phyloP scores from a whole-genome alignment of 2,797 vertebrate species.

The Coracias cyanogaster region DNA sequence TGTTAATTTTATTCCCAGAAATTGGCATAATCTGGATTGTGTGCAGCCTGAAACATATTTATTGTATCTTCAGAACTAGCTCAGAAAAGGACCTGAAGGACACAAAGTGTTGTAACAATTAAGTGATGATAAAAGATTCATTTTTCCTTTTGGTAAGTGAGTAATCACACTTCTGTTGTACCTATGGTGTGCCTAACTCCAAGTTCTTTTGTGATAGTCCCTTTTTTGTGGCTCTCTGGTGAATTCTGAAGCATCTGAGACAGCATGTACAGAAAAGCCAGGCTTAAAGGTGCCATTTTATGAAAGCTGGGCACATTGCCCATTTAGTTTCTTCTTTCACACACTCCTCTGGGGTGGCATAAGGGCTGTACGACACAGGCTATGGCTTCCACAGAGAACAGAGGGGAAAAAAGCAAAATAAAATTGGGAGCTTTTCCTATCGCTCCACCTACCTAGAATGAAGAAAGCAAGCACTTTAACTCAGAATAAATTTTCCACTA shows the following conservation, averaged over 20 bases:
- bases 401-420: rapidly evolving
- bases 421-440: neutral
- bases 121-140: neutral
- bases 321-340: neutral
- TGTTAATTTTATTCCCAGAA: conserved; percentile 42
- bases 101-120: neutral
- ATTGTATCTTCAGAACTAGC: neutral
- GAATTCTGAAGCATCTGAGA: neutral
- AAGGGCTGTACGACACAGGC: neutral
- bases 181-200: neutral
- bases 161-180: neutral
- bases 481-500: neutral
- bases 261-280: neutral
- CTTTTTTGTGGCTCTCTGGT: neutral
- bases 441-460: neutral
- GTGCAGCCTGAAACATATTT: neutral
- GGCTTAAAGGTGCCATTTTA: neutral
- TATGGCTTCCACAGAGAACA: neutral
- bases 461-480: neutral
- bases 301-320: neutral
- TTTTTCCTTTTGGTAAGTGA: neutral
- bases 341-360: neutral
- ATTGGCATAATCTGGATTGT: conserved; percentile 58
- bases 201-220: neutral
- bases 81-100: neutral